Evolutionary conservation across 2,888 invertebrate species (phyloP).

Genomic region (Pseudanteris insignis): DNA sequence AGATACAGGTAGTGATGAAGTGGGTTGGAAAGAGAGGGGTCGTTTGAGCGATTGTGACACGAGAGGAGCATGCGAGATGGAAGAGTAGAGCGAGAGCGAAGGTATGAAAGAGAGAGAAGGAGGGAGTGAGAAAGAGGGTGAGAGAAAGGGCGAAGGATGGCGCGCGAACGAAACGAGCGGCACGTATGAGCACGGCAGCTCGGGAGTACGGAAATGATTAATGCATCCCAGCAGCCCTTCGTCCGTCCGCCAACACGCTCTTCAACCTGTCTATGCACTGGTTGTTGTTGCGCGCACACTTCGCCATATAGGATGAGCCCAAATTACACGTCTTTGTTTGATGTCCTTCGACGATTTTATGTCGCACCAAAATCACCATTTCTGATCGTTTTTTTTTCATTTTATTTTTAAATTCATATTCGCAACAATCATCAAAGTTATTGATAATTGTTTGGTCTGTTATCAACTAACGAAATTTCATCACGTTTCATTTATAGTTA

Average conservation of each 20-base stretch:
- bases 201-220: conserved; percentile 55
- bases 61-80: conserved; percentile 6
- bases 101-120: too few relatives aligned
- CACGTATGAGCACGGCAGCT: conserved; percentile 42
- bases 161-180: conserved; percentile 15
- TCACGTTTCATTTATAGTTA: too few relatives aligned
- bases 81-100: background rate
- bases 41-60: background rate
- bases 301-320: conserved; percentile 29
- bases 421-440: too few relatives aligned
- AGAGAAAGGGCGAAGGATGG: conserved; percentile 4
- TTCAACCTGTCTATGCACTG: conserved; percentile 42
- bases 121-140: conserved; percentile 10
- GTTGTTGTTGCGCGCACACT: conserved; percentile 13
- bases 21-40: too few relatives aligned
- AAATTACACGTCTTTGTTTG: conserved; percentile 29
- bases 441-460: too few relatives aligned
- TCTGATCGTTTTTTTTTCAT: too few relatives aligned
- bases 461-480: too few relatives aligned
- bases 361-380: too few relatives aligned
- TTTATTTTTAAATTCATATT: too few relatives aligned
- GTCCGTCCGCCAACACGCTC: conserved; percentile 46
- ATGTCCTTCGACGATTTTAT: conserved; percentile 9
- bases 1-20: too few relatives aligned
- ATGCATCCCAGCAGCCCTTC: conserved; percentile 55